phyloP scores from a whole-genome alignment of 2,888 invertebrate genomes.

The Chelonus formosanus region DNA sequence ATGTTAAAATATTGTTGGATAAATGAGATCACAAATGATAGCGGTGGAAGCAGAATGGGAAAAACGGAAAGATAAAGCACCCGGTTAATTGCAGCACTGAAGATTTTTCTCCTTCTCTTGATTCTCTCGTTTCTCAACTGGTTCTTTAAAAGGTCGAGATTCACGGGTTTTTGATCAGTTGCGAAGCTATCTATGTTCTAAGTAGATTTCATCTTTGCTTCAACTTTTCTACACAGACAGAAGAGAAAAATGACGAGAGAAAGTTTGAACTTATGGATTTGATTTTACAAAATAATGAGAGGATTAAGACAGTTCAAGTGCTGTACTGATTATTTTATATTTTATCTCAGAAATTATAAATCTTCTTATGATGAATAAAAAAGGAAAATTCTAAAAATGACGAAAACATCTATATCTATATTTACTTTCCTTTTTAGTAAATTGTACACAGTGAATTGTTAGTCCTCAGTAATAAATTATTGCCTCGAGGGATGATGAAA shows the following conservation, averaged over 20 bases:
- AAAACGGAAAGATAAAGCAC: slow-evolving; percentile 18
- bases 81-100: slow-evolving; percentile 14
- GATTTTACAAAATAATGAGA: slow-evolving; percentile 7
- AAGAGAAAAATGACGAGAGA: neutral
- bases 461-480: no score
- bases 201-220: neutral
- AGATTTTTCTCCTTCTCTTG: neutral
- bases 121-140: neutral
- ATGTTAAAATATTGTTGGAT: slow-evolving; percentile 5
- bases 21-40: slow-evolving; percentile 18
- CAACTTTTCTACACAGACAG: neutral
- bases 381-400: neutral
- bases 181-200: slow-evolving; percentile 4
- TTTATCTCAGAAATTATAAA: neutral
- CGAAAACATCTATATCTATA: no score
- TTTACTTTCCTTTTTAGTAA: no score
- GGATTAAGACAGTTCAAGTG: no score
- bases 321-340: neutral
- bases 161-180: slow-evolving; percentile 9
- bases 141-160: neutral
- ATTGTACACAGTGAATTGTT: no score
- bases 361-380: neutral
- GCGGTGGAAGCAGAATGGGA: neutral
- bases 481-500: no score
- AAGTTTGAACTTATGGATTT: slow-evolving; percentile 10